A percentile compares a stretch with the other conserved stretches of the same genome.
Conservation (phyloP, 2,113 vertebrate species). For the Psilopsiagon aurifrons region DNA sequence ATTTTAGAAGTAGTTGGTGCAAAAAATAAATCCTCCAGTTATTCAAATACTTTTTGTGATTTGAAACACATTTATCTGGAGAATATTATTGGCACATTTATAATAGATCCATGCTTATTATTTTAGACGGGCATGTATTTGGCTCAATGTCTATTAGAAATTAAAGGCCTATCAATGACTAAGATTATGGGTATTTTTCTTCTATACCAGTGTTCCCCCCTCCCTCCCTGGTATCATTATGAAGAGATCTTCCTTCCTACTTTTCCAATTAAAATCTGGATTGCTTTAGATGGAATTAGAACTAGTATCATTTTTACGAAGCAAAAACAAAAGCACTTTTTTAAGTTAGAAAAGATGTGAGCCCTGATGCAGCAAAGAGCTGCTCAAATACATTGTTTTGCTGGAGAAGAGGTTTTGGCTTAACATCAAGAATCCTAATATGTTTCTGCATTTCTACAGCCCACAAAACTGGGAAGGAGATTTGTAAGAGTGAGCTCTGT, state of each 20-base stretch:
- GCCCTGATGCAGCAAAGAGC: neutral
- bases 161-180: neutral
- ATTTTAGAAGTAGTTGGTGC: constrained; percentile 62
- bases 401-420: neutral
- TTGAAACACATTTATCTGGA: constrained; percentile 55
- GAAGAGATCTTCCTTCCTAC: neutral
- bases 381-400: neutral
- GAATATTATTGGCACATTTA: constrained; percentile 59
- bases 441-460: neutral
- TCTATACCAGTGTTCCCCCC: neutral
- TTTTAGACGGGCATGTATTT: constrained; percentile 46
- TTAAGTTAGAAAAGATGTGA: neutral
- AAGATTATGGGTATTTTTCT: neutral
- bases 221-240: neutral
- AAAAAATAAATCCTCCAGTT: constrained; percentile 54
- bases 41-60: constrained; percentile 34
- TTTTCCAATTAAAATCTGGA: constrained; percentile 36
- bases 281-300: constrained; percentile 53
- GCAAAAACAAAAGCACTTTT: neutral
- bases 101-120: constrained; percentile 42
- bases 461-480: neutral
- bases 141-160: constrained; percentile 47
- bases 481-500: neutral
- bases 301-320: constrained; percentile 35
- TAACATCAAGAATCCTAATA: neutral